Base-by-base conservation (phyloP, 2,113 vertebrate genomes). In the Eclectus roratus region DNA sequence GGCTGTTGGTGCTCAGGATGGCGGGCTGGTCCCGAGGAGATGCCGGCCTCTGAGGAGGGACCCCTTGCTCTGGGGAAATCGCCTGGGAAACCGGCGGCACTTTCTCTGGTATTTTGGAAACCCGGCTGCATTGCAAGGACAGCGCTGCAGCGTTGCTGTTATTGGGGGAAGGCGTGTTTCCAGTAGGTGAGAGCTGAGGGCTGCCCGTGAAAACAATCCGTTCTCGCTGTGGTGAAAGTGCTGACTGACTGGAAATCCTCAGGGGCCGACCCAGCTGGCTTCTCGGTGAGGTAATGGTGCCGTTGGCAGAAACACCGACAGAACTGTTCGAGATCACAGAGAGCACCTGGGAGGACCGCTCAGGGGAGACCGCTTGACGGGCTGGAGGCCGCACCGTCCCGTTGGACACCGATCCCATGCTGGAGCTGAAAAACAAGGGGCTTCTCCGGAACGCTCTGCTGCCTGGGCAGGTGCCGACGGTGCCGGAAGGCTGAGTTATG, bases 1-100 rank as follows among this genome's bases (percentile, higher is more conserved):
- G 96, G 87, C 99, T 99, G 94, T 99, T 39, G 11, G 99, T 99
- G 95, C 99, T 99, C 90, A 99, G 96, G 50, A 99, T 92, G 23
- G 99, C 92, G 3, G 97, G 46, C 5, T 79, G 95, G 15, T 58
- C 56, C 33, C 21, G 33, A 58, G 56, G 56, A 9, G 56, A 58
- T 35, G 21, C 20, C 33, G 41, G 60, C 49, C n/a, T 74, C 70
- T 61, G 82, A 18, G 70, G 33, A 24, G 44, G 44, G 11, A 47
- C 33, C 8, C 44, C 29, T 33, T 14, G 98, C 8, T 96, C 96
- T 0, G 97, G 97, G 11, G 98, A 88, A 11, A 77, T 61, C 15
- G 49, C 55, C 39, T 23, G 95, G 39, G 79, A 61, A 41, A 15
- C 35, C 2, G 29, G 74, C 20, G 33, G 85, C 49, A 17, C 69